Conservation (phyloP, 2,113 vertebrate genomes). For the Nannobrachium achirus region DNA sequence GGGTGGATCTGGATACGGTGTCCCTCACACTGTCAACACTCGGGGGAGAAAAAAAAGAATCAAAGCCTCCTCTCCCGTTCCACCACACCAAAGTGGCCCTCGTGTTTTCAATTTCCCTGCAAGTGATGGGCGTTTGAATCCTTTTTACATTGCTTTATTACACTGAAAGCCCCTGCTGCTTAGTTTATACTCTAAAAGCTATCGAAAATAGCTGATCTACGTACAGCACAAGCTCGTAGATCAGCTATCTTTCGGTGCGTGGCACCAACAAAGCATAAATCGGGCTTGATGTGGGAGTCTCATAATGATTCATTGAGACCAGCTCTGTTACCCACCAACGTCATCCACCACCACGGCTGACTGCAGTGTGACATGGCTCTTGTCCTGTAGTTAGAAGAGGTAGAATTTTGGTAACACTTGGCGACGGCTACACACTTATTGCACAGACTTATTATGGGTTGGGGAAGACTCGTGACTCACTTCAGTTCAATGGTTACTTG, state of each 20-base stretch:
- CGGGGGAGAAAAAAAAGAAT: constrained; percentile 26
- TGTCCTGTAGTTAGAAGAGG: too few relatives aligned
- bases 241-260: too few relatives aligned
- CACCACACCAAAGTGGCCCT: constrained; percentile 50
- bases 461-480: too few relatives aligned
- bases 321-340: constrained; percentile 24
- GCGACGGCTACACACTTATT: too few relatives aligned
- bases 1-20: constrained; percentile 57
- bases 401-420: too few relatives aligned
- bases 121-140: constrained; percentile 62
- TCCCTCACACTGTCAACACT: constrained; percentile 69
- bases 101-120: constrained; percentile 61
- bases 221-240: too few relatives aligned
- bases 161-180: constrained; percentile 16
- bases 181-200: too few relatives aligned
- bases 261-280: too few relatives aligned
- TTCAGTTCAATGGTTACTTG: too few relatives aligned
- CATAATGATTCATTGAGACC: constrained; percentile 12
- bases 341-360: constrained; percentile 18
- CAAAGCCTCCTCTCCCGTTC: constrained; percentile 52
- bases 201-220: too few relatives aligned
- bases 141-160: constrained; percentile 42
- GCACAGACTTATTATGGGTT: too few relatives aligned
- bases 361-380: not conserved
- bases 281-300: constrained; percentile 20